Evolutionary conservation across 2,113 vertebrate genomes (phyloP).

Genomic region (Lota lota): DNA sequence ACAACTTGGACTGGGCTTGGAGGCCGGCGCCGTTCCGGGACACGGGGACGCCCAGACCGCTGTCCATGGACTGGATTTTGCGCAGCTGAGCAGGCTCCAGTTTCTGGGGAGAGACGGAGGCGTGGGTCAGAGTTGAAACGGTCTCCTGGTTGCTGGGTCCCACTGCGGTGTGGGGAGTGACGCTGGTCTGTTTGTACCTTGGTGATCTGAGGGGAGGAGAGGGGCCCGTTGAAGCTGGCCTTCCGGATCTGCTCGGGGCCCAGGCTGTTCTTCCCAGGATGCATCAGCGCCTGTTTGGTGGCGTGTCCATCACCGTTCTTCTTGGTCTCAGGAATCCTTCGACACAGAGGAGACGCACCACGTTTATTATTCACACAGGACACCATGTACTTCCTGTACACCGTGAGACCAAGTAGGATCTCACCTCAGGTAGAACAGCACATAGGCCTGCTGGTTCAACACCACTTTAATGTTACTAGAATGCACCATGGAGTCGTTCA

Average conservation of each 20-base stretch:
- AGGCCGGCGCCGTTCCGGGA: slow-evolving; percentile 49
- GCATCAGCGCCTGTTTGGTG: slow-evolving; percentile 58
- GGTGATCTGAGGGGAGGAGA: slow-evolving; percentile 65
- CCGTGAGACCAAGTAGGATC: too few relatives aligned
- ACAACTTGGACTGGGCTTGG: slow-evolving; percentile 63
- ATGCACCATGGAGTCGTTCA: slow-evolving; percentile 92
- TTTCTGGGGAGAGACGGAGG: slow-evolving; percentile 55
- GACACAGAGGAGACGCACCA: not conserved
- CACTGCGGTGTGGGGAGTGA: not conserved
- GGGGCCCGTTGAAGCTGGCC: slow-evolving; percentile 59
- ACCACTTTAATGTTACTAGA: slow-evolving; percentile 93
- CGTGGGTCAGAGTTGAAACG: not conserved
- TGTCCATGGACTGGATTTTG: slow-evolving; percentile 73
- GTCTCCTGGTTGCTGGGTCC: too few relatives aligned
- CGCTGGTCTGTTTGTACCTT: slow-evolving; percentile 68
- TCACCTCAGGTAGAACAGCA: slow-evolving; percentile 94
- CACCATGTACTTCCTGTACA: not conserved
- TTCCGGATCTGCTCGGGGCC: slow-evolving; percentile 71
- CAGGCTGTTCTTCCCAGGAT: slow-evolving; percentile 44
- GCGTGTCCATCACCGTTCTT: slow-evolving; percentile 70
- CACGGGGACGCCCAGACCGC: slow-evolving; percentile 79
- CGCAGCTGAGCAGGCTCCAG: slow-evolving; percentile 68
- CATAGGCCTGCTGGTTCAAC: slow-evolving; percentile 94
- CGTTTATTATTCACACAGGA: slow-evolving; percentile 4
- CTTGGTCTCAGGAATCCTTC: slow-evolving; percentile 80